Base-by-base conservation (phyloP, 2,888 invertebrate genomes). In the Ornithoptera alexandrae region DNA sequence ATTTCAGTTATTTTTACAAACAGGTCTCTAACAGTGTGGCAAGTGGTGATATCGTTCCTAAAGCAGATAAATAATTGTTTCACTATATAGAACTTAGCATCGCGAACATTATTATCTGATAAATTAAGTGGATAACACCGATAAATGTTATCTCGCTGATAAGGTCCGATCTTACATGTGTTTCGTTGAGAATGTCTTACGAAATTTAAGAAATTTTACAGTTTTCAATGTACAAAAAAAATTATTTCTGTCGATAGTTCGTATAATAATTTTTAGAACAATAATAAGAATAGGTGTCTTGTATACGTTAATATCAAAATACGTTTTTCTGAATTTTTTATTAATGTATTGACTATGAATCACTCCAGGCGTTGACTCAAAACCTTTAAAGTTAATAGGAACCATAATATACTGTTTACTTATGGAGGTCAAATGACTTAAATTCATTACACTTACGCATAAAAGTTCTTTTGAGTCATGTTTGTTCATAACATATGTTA, bases 101-200 rank as follows among this genome's bases (percentile, higher is more conserved):
- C 65, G 57, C 46, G 63, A 66, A 64, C 63, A 68, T 63, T 69
- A 72, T 86, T 87, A 89, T 88, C 88, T 81, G 85, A 87, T 89
- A 88, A 85, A 77, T 79, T 79, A 76, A 71, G 77, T 76, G 86
- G 89, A 89, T 90, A 88, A 88, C 81, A 79, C 80, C 78, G 78
- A 79, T 76, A 64, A 70, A 77, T 75, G 78, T 79, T 88, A 90
- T 89, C 90, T 81, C 65, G 22, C 74, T 85, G 90, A 90, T 90
- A 90, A 87, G 80, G 74, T 74, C 78, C 81, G 84, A 87, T 87
- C 88, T 84, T 74, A 76, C 77, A 78, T 81, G 77, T 81, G 81
- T 79, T 78, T 79, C 81, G 81, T 78, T 81, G 75, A 75, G 70
- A 73, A 79, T 80, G 80, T 79, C 74, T 81, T 78, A 65, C 22